Conservation (phyloP, 2,888 invertebrate genomes). For the Emmelina monodactyla region DNA sequence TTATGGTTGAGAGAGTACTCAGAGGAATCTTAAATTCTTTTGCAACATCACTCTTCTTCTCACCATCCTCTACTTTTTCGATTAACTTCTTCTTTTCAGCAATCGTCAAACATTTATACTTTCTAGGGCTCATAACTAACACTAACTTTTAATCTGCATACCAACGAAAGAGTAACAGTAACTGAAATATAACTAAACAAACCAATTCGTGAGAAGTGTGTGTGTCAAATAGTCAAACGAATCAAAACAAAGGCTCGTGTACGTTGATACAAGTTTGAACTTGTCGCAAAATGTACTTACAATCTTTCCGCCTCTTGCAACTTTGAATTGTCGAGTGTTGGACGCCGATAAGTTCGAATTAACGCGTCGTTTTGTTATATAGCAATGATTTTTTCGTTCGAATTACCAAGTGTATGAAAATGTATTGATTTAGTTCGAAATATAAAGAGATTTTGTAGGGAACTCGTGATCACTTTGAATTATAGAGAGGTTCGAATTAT, state of each 20-base stretch:
- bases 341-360: slow-evolving; percentile 11
- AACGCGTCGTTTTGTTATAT: slow-evolving; percentile 13
- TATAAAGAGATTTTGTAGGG: slow-evolving; percentile 15
- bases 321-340: slow-evolving; percentile 15
- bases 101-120: slow-evolving; percentile 14
- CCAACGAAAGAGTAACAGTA: slow-evolving; percentile 8
- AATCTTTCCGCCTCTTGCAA: slow-evolving; percentile 9
- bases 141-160: slow-evolving; percentile 10
- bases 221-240: slow-evolving; percentile 1
- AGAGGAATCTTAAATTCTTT: slow-evolving; percentile 5
- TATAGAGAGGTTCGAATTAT: slow-evolving; percentile 1
- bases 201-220: slow-evolving; percentile 3
- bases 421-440: slow-evolving; percentile 15
- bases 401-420: slow-evolving; percentile 14
- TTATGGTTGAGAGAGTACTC: slow-evolving; percentile 14
- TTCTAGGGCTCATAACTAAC: slow-evolving; percentile 10
- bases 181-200: slow-evolving; percentile 9
- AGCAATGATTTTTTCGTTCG: slow-evolving; percentile 11
- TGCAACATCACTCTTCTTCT: slow-evolving; percentile 14
- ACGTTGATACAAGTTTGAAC: slow-evolving; percentile 10
- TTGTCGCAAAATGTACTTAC: slow-evolving; percentile 8
- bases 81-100: slow-evolving; percentile 15
- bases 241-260: slow-evolving; percentile 6
- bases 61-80: slow-evolving; percentile 12
- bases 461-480: slow-evolving; percentile 12